A percentile compares a stretch with the other conserved stretches of the same genome.
Conservation (phyloP, 2,888 invertebrate species). For the Latrodectus hesperus region DNA sequence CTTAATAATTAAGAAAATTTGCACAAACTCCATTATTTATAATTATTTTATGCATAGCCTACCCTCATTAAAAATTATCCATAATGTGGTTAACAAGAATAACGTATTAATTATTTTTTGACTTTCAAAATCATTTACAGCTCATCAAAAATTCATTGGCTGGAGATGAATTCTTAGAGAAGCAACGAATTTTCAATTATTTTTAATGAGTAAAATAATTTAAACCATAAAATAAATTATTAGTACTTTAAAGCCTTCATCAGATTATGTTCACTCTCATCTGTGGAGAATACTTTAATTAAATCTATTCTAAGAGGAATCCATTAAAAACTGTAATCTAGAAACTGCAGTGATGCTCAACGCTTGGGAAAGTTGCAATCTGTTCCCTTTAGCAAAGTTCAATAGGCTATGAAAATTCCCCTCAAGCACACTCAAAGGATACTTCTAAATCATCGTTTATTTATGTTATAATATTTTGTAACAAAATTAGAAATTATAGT, state of each 20-base stretch:
- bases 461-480: too few relatives aligned
- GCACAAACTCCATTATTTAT: slow-evolving; percentile 33
- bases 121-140: slow-evolving; percentile 60
- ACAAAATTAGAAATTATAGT: too few relatives aligned
- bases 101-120: slow-evolving; percentile 48
- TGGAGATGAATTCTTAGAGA: slow-evolving; percentile 24
- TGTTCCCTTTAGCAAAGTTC: neutral
- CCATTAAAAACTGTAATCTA: neutral
- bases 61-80: slow-evolving; percentile 28
- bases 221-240: slow-evolving; percentile 58
- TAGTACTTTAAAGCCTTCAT: slow-evolving; percentile 38
- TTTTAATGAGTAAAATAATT: slow-evolving; percentile 48
- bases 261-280: slow-evolving; percentile 39
- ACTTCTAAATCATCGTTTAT: too few relatives aligned
- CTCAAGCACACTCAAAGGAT: too few relatives aligned
- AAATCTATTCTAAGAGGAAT: neutral
- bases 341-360: neutral
- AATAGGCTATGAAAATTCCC: too few relatives aligned
- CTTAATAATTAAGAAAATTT: slow-evolving; percentile 1
- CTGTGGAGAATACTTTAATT: slow-evolving; percentile 37
- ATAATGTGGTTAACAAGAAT: slow-evolving; percentile 35
- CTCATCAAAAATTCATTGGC: slow-evolving; percentile 50
- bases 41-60: slow-evolving; percentile 17
- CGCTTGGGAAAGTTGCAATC: slow-evolving; percentile 51
- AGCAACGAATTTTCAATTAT: slow-evolving; percentile 58